Conservation (phyloP, 2,113 vertebrate species). For the Machaerirhynchus nigripectus region DNA sequence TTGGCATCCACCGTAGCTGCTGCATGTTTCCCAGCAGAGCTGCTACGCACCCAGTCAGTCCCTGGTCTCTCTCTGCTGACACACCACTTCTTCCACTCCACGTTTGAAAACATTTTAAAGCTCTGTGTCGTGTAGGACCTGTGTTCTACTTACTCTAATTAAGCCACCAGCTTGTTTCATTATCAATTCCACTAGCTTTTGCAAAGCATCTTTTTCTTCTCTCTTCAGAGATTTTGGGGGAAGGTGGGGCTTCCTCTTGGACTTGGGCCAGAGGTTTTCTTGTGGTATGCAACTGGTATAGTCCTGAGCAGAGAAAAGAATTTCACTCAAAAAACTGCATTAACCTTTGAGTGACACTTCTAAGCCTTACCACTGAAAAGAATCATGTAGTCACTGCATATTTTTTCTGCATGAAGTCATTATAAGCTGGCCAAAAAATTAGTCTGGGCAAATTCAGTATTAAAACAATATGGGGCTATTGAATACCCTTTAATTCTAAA, state of each 20-base stretch:
- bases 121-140: not conserved
- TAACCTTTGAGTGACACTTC: not conserved
- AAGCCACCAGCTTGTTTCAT: not conserved
- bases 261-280: not conserved
- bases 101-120: not conserved
- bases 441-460: not conserved
- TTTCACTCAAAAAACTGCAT: not conserved
- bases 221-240: not conserved
- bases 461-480: not conserved
- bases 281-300: not conserved
- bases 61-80: not conserved
- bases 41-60: not conserved
- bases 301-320: not conserved
- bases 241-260: not conserved
- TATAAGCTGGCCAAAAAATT: not conserved
- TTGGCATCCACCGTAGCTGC: not conserved
- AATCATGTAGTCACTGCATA: not conserved
- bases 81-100: not conserved
- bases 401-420: conserved; percentile 1
- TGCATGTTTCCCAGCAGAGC: not conserved
- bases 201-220: not conserved
- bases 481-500: not conserved
- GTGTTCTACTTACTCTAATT: not conserved
- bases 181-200: not conserved
- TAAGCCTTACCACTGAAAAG: not conserved